Percentiles rank a stretch among this genome's conserved stretches.
Conservation (phyloP, 2,888 invertebrate genomes). For the Campopleginae sp. region DNA sequence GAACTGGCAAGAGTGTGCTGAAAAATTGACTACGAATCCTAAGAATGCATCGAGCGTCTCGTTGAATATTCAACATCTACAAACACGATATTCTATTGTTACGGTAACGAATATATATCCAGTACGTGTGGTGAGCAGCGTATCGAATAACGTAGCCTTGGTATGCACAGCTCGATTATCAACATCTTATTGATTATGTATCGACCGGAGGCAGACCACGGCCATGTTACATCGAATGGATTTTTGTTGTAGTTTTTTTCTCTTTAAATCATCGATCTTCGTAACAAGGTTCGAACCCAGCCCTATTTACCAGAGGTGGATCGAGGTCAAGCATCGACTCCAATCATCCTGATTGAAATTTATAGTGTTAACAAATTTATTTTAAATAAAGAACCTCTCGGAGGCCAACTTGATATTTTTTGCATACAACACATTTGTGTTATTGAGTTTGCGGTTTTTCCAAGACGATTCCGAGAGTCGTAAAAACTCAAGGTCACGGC, state of each 20-base stretch:
- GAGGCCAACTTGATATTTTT: not conserved
- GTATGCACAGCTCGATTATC: constrained; percentile 50
- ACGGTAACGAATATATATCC: not conserved
- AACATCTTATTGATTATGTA: constrained; percentile 43
- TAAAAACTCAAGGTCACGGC: not conserved
- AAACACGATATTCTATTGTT: constrained; percentile 53
- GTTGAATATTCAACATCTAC: constrained; percentile 56
- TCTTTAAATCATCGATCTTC: constrained; percentile 1
- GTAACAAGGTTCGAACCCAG: not conserved
- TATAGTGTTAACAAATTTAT: not conserved
- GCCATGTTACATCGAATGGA: not conserved
- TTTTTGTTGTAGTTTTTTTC: not conserved
- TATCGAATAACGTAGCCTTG: constrained; percentile 49
- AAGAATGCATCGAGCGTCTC: constrained; percentile 21
- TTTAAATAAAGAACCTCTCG: not conserved
- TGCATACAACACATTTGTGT: not conserved
- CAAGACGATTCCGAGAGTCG: not conserved
- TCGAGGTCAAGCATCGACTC: constrained; percentile 34
- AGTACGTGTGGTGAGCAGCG: not conserved
- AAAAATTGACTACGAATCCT: constrained; percentile 39
- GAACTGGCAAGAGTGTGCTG: not conserved
- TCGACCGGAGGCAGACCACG: constrained; percentile 18
- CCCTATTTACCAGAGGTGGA: constrained; percentile 7
- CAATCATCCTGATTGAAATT: constrained; percentile 5
- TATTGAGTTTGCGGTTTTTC: not conserved